These are phyloP conservation scores for Falco berigora DNA, from an alignment of 2,797 vertebrate species.

Conservation along the genomic window DNA sequence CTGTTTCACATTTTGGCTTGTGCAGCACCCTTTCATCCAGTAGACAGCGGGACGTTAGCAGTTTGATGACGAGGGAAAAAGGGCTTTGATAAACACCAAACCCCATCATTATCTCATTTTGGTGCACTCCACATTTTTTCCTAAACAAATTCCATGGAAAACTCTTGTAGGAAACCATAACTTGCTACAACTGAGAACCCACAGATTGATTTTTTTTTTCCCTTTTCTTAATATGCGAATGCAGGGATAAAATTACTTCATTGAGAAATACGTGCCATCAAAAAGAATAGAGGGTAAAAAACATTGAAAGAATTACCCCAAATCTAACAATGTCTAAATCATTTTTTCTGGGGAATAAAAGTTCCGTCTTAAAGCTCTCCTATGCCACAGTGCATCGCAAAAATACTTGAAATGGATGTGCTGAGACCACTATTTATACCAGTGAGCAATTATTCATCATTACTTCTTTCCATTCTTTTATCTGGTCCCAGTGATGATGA, in stretches of 20 bases:
- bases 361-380: not conserved
- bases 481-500: not conserved
- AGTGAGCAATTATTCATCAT: not conserved
- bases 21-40: not conserved
- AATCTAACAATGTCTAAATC: not conserved
- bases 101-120: slow-evolving; percentile 74
- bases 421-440: not conserved
- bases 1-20: not conserved
- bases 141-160: slow-evolving; percentile 71
- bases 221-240: slow-evolving; percentile 38
- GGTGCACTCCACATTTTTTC: slow-evolving; percentile 65
- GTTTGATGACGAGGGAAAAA: slow-evolving; percentile 35
- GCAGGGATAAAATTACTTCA: slow-evolving; percentile 46
- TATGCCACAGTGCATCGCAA: not conserved
- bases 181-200: slow-evolving; percentile 64
- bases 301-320: not conserved
- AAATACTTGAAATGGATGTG: not conserved
- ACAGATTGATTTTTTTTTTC: slow-evolving; percentile 44
- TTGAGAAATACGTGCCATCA: slow-evolving; percentile 32
- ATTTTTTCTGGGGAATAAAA: not conserved
- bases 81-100: slow-evolving; percentile 71
- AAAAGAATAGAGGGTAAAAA: not conserved
- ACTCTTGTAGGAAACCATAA: slow-evolving; percentile 66
- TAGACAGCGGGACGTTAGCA: not conserved
- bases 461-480: not conserved